Conservation (phyloP, 2,113 vertebrate species). For the Sphyrna mokarran region DNA sequence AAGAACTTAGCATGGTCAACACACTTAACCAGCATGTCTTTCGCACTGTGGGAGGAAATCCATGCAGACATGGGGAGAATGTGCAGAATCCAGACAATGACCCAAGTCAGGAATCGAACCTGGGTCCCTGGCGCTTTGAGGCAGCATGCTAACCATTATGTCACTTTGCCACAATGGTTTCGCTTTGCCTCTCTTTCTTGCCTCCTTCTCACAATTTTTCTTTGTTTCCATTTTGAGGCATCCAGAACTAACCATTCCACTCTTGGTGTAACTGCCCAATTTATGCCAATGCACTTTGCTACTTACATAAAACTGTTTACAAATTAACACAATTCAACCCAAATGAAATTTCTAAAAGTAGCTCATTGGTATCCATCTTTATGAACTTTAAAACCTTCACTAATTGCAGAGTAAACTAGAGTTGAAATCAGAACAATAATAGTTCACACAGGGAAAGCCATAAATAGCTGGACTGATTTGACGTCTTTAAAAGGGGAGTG, state of each 20-base stretch:
- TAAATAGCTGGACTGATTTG: background rate
- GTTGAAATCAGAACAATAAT: background rate
- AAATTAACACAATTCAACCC: background rate
- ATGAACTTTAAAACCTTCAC: background rate
- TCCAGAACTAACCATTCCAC: background rate
- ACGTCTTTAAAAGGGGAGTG: background rate
- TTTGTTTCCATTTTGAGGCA: background rate
- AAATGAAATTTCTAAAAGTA: background rate
- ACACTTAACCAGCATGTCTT: too few relatives aligned
- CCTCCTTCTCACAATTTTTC: background rate
- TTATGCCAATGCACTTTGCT: background rate
- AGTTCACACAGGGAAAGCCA: background rate
- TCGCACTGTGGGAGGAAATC: too few relatives aligned
- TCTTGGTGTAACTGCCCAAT: background rate
- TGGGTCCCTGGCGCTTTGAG: too few relatives aligned
- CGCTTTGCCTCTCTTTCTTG: background rate
- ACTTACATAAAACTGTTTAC: background rate
- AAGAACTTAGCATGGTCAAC: too few relatives aligned
- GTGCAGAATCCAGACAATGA: too few relatives aligned
- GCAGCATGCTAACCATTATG: too few relatives aligned
- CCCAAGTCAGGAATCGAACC: too few relatives aligned
- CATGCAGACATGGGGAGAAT: too few relatives aligned
- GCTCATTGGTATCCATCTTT: background rate
- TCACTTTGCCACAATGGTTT: too few relatives aligned
- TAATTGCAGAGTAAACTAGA: background rate